Percentiles rank a stretch among this genome's conserved stretches.
Conservation (phyloP, 1,140 invertebrate species). For the Drosophila pectinifera region DNA sequence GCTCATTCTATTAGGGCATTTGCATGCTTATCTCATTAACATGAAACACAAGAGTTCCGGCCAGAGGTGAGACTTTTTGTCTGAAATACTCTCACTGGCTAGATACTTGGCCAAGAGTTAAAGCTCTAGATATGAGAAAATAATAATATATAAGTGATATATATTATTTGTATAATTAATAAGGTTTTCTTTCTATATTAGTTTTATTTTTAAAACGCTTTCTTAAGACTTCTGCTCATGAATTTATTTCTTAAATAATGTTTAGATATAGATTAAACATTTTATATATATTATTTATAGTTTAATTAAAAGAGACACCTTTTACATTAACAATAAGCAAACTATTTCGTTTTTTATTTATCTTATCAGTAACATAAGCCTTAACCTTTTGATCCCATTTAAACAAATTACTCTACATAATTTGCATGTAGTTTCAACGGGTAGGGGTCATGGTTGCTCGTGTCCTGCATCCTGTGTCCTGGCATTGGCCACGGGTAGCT, state of each 20-base stretch:
- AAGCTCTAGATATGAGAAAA: too few relatives aligned
- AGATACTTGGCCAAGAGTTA: too few relatives aligned
- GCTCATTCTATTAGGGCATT: conserved; percentile 75
- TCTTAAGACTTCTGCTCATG: neutral
- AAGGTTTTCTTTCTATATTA: neutral
- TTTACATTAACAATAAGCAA: neutral
- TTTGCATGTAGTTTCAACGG: conserved; percentile 32
- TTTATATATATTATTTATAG: neutral
- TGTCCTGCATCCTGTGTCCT: conserved; percentile 37
- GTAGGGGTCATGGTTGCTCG: conserved; percentile 14
- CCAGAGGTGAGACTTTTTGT: conserved; percentile 13
- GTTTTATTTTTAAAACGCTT: neutral
- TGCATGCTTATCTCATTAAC: conserved; percentile 81
- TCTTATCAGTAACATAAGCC: neutral
- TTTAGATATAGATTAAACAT: too few relatives aligned
- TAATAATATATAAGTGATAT: too few relatives aligned
- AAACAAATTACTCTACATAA: conserved; percentile 16
- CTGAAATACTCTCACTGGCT: conserved; percentile 18
- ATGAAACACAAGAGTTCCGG: conserved; percentile 61
- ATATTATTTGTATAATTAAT: too few relatives aligned
- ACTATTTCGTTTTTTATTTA: too few relatives aligned
- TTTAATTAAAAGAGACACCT: too few relatives aligned
- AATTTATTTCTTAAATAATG: too few relatives aligned
- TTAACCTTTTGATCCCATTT: conserved; percentile 1
- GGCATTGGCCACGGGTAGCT: conserved; percentile 18